Percentiles rank a stretch among this genome's conserved stretches.
Evolutionary conservation across 2,113 vertebrate genomes (phyloP).

Genomic region (Pomatostomus ruficeps): DNA sequence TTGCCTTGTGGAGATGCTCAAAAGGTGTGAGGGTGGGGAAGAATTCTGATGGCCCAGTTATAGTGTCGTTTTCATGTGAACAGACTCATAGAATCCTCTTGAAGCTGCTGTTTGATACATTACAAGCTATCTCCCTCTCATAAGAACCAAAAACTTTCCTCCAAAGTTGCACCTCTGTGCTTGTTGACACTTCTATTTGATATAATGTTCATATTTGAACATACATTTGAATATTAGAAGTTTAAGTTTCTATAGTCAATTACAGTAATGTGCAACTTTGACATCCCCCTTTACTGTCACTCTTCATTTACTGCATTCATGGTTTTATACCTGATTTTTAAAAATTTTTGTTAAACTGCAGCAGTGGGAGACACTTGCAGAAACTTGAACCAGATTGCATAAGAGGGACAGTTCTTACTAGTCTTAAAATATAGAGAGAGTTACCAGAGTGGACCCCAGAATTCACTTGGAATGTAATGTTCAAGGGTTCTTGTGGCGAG

Average conservation of each 20-base stretch:
- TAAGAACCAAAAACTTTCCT: background rate
- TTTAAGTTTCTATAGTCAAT: background rate
- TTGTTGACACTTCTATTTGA: background rate
- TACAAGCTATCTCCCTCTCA: background rate
- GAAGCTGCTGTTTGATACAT: background rate
- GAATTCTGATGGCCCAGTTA: background rate
- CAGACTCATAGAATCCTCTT: background rate
- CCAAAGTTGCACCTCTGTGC: background rate
- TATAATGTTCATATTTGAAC: background rate
- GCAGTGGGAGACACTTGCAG: background rate
- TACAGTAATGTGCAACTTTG: background rate
- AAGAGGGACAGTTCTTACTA: background rate
- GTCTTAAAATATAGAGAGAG: background rate
- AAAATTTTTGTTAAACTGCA: background rate
- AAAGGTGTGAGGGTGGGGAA: accelerated
- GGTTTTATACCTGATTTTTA: background rate
- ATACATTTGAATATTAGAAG: background rate
- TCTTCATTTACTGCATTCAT: background rate
- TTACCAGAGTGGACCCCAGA: background rate
- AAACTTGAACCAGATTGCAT: background rate
- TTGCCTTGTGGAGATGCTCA: background rate
- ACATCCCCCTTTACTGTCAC: background rate
- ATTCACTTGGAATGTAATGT: background rate
- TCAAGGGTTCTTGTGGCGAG: background rate
- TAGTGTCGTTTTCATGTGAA: background rate